Conservation (phyloP, 2,888 invertebrate genomes). For the Bombylius discolor region DNA sequence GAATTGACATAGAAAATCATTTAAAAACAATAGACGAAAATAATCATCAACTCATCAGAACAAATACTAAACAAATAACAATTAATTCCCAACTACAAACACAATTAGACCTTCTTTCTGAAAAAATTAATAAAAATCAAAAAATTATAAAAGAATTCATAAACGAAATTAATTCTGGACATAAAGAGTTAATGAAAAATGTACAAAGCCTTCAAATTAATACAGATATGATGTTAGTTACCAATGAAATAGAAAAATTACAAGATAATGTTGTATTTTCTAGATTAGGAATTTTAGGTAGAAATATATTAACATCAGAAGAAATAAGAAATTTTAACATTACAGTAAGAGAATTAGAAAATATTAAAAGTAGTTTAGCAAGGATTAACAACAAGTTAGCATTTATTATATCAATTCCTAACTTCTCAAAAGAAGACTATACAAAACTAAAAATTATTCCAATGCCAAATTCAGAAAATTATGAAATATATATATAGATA, state of each 20-base stretch:
- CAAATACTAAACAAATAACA: too few species aligned
- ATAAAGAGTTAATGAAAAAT: neutral
- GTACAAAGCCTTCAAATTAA: neutral
- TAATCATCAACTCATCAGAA: too few species aligned
- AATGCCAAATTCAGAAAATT: too few species aligned
- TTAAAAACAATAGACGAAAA: too few species aligned
- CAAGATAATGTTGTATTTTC: slow-evolving; percentile 2
- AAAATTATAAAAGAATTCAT: too few species aligned
- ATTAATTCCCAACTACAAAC: too few species aligned
- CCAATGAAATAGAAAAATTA: slow-evolving; percentile 1
- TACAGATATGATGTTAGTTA: neutral
- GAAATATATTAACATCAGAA: neutral
- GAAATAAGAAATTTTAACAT: neutral
- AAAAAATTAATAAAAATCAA: too few species aligned
- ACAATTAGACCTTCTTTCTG: too few species aligned
- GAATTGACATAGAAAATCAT: too few species aligned
- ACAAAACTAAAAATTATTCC: too few species aligned
- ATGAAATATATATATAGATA: too few species aligned
- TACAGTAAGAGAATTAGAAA: neutral
- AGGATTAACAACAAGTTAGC: neutral
- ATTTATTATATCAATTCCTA: neutral
- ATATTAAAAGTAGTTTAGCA: neutral
- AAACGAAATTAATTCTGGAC: too few species aligned
- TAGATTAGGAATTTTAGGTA: slow-evolving; percentile 1
- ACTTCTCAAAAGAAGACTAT: neutral